Base-by-base conservation (phyloP, 2,888 invertebrate genomes). In the Dinocampus coccinellae region DNA sequence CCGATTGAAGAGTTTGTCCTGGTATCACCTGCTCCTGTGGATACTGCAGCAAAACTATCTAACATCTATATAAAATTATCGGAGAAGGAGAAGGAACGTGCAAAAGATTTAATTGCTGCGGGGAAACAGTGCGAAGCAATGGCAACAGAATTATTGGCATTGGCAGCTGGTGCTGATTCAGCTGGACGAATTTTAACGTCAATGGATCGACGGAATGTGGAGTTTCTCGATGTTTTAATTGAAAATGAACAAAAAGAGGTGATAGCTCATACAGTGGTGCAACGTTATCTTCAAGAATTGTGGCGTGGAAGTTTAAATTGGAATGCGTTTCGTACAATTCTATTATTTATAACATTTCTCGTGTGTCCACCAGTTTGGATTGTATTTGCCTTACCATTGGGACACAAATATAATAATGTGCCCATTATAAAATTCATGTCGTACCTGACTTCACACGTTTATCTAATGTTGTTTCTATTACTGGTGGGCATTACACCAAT, bases 401-500 rank as follows among this genome's bases (percentile, higher is more conserved):
- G 96, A 53, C 97, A 97, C 90, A 95, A 95, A 88, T 97, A 95
- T 89, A 96, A 97, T 90, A 97, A 98, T 91, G 97, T 99, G 83
- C 99, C 99, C 72, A 98, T 99, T 85, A 98, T 99, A 85, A 99
- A 99, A 89, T 99, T 99, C 89, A 98, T 99, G 95, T 98, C 98
- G 57, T 99, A 99, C 89, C 91, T 99, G 82, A 98, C 99, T 26
- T 98, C 99, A 7, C 99, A 99, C 89, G 94, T 99, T 82, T 98
- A 98, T 89, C 92, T 99, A 79, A 98, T 99, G 94, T 89, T 96
- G 77, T 93, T 99, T 82, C 92, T 99, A 80, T 92, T 96, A 79
- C 90, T 98, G 81, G 96, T 96, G 73, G 96, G 94, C 55, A 96
- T 96, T 77, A 95, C 95, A 74, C 97, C 97, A 65, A 92, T 95